Base-by-base conservation (phyloP, 2,113 vertebrate species). In the Naja naja region DNA sequence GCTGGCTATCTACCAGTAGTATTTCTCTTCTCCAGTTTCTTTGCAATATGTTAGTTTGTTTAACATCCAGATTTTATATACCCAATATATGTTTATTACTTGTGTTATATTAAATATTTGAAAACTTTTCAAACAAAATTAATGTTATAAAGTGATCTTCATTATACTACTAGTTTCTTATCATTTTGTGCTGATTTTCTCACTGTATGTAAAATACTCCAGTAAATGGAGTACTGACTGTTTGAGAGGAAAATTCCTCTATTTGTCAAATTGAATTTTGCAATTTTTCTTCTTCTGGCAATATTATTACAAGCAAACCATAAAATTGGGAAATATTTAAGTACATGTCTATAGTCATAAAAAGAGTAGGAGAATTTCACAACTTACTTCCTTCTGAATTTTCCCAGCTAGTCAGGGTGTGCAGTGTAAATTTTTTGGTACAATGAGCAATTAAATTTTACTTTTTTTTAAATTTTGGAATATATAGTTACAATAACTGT, bases 341-440 rank as follows among this genome's bases (percentile, higher is more conserved):
- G 1, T 0, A 0, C 20, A 81, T 22, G 12, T 92, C 88, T 87
- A 92, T 89, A 12, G 27, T 95, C 86, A 47, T 0, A 0, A 56
- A 55, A 94, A 60, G 95, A 95, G 10, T 91, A 53, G 93, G 90
- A 89, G 47, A 25, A 94, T 97, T 97, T 96, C 96, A 85, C 89
- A 96, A 97, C 4, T 4, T 27, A 92, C 89, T 94, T 93, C 89
- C 85, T 69, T 43, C 43, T 53, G 1, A 91, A 34, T 22, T 0
- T 18, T 94, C 88, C 89, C 94, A 74, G 18, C 11, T 93, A 88
- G 1, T 81, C 10, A 56, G 88, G 27, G 30, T 91, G 52, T 47
- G 1, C 34, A 56, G 14, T 60, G 12, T n/a, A 87, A 86, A 49
- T 12, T 5, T 45, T 12, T 52, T 43, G 30, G 12, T 27, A n/a